Percentiles rank a stretch among this genome's conserved stretches.
Evolutionary conservation across 2,113 vertebrate species (phyloP).

Genomic region (Notothenia rossii): DNA sequence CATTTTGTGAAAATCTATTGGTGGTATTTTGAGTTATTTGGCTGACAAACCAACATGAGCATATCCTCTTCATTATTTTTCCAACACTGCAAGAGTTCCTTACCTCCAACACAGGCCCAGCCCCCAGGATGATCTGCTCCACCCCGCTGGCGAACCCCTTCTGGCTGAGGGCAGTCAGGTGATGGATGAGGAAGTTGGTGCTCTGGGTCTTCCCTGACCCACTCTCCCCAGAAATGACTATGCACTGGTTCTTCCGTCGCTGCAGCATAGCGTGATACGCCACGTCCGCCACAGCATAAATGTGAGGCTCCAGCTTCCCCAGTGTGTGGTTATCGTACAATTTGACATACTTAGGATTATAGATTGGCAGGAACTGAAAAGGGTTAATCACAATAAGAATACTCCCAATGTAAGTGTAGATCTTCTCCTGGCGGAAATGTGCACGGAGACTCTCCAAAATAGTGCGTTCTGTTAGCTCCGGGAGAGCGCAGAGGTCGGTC

Average conservation of each 20-base stretch:
- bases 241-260: conserved; percentile 92
- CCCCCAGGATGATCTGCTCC: conserved; percentile 98
- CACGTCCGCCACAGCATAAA: conserved; percentile 95
- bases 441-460: conserved; percentile 93
- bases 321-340: conserved; percentile 96
- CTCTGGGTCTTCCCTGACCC: conserved; percentile 98
- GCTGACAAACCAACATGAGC: background rate
- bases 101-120: conserved; percentile 97
- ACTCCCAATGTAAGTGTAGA: conserved; percentile 96
- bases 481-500: conserved; percentile 91
- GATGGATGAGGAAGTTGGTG: conserved; percentile 98
- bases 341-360: conserved; percentile 98
- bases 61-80: background rate
- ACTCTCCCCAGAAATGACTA: conserved; percentile 96
- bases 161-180: conserved; percentile 97
- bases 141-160: conserved; percentile 98
- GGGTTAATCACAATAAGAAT: conserved; percentile 97
- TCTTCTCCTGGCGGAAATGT: conserved; percentile 96
- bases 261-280: conserved; percentile 97
- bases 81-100: conserved; percentile 41
- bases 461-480: conserved; percentile 92
- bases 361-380: conserved; percentile 97
- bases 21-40: background rate
- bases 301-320: conserved; percentile 94
- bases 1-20: background rate